Conservation (phyloP, 2,888 invertebrate genomes). For the Eristalinus aeneus region DNA sequence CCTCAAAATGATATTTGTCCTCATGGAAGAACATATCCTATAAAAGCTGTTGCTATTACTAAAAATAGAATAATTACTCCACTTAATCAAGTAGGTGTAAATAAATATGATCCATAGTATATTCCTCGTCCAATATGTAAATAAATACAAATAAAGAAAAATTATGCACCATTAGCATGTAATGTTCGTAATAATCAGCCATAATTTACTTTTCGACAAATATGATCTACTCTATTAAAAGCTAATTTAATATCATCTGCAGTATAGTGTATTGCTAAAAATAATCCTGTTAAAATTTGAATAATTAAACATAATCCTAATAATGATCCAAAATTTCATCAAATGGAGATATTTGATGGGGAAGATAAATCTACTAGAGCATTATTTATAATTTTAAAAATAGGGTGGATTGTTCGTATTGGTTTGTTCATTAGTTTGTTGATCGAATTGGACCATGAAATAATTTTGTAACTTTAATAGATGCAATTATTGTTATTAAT, state of each 20-base stretch:
- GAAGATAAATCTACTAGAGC: constrained; percentile 84
- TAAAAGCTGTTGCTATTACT: constrained; percentile 87
- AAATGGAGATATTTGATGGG: constrained; percentile 83
- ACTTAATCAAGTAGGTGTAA: constrained; percentile 84
- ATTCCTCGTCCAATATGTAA: constrained; percentile 70
- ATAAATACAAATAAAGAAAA: constrained; percentile 83
- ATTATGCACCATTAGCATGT: constrained; percentile 87
- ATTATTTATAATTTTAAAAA: constrained; percentile 83
- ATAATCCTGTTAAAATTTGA: constrained; percentile 85
- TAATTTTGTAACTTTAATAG: constrained; percentile 83
- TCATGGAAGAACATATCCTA: constrained; percentile 90
- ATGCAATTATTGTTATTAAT: constrained; percentile 83
- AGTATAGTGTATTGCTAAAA: constrained; percentile 87
- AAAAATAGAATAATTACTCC: constrained; percentile 86
- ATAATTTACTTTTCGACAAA: constrained; percentile 85
- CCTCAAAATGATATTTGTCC: constrained; percentile 92
- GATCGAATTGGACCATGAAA: constrained; percentile 82
- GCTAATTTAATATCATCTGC: constrained; percentile 84
- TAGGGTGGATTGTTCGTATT: constrained; percentile 81
- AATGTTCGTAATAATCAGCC: constrained; percentile 76
- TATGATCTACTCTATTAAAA: constrained; percentile 86
- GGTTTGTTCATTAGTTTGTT: constrained; percentile 82
- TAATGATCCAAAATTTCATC: constrained; percentile 88
- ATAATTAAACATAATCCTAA: constrained; percentile 86
- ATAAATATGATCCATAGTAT: constrained; percentile 82